Conservation (phyloP, 2,113 vertebrate genomes). For the Phylloscopus trochilus region DNA sequence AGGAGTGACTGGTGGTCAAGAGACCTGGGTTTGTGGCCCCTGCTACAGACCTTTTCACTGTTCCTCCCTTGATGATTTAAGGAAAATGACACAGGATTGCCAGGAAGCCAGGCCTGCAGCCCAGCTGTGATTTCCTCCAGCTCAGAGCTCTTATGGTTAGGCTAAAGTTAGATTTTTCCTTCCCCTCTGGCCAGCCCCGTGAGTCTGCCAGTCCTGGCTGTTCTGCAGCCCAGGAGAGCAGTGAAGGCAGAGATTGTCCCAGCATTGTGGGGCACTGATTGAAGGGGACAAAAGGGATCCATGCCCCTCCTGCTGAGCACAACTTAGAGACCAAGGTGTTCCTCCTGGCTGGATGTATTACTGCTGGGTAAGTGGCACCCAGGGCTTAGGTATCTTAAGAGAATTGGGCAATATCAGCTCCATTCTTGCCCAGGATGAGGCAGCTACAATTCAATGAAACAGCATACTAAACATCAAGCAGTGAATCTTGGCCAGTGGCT, state of each 20-base stretch:
- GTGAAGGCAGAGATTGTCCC: neutral
- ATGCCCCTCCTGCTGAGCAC: neutral
- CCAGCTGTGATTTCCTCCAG: neutral
- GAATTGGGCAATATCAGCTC: neutral
- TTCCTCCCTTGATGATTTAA: neutral
- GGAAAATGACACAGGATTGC: neutral
- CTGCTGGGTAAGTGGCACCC: neutral
- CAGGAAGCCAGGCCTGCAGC: neutral
- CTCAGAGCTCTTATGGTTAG: neutral
- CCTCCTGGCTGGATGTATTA: neutral
- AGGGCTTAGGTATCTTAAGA: neutral
- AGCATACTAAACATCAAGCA: neutral
- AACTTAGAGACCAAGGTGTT: neutral
- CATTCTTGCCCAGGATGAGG: neutral
- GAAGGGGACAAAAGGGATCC: neutral
- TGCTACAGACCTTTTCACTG: neutral
- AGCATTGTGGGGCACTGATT: neutral
- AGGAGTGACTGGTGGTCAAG: neutral
- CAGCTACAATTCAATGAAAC: neutral
- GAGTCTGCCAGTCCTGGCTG: neutral
- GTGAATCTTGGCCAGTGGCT: neutral
- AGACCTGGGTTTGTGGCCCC: neutral
- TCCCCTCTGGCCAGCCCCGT: neutral
- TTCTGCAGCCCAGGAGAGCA: neutral
- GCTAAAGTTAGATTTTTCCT: conserved; percentile 24